A percentile compares a stretch with the other conserved stretches of the same genome.
Conservation (phyloP, 2,888 invertebrate species). For the Lymantria dispar region DNA sequence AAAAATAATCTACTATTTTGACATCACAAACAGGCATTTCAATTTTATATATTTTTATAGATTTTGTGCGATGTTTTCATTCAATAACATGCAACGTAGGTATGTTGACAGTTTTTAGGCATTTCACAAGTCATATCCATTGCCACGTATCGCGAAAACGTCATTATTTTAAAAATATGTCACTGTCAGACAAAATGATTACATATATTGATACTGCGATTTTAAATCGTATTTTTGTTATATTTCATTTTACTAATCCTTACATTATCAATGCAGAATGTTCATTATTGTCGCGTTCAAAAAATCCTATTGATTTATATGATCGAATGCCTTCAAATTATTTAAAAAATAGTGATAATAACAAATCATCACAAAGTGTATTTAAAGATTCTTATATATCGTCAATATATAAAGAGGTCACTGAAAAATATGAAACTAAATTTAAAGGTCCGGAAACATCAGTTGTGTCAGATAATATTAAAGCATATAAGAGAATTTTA, state of each 20-base stretch:
- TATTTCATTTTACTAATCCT: slow-evolving; percentile 5
- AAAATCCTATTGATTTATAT: slow-evolving; percentile 24
- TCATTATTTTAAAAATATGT: background rate
- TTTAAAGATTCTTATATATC: background rate
- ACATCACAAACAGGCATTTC: no score
- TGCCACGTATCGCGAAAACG: no score
- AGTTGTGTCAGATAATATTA: background rate
- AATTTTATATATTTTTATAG: no score
- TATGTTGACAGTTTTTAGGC: no score
- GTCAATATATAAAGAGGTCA: background rate
- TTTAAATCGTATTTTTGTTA: slow-evolving; percentile 1
- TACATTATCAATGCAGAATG: slow-evolving; percentile 8
- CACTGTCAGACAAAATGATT: background rate
- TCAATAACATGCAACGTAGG: no score
- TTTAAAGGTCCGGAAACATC: background rate
- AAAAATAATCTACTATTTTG: no score
- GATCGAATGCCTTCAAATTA: background rate
- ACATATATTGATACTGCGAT: background rate
- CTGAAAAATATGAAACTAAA: background rate
- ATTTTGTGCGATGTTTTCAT: no score
- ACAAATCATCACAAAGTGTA: background rate
- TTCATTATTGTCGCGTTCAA: slow-evolving; percentile 37
- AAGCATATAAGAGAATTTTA: background rate
- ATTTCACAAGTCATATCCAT: no score
- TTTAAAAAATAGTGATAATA: background rate